phyloP scores from a whole-genome alignment of 2,797 vertebrate genomes.

The Lutjanus campechanus region DNA sequence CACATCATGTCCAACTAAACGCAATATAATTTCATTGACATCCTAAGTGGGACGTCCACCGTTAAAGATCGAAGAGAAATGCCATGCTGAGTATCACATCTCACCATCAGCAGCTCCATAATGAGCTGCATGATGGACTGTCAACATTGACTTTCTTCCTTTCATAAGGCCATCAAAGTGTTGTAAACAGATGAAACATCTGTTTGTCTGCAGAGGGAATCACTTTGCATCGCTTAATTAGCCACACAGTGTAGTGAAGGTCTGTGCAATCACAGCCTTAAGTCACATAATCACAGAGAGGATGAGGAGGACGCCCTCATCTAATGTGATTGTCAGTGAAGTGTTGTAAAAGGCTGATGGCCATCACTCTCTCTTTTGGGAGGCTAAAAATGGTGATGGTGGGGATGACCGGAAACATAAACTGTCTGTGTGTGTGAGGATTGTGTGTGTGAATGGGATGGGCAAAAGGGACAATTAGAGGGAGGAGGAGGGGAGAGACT shows the following conservation, averaged over 20 bases:
- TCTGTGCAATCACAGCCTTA: constrained; percentile 67
- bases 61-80: constrained; percentile 56
- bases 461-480: constrained; percentile 32
- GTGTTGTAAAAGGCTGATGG: constrained; percentile 74
- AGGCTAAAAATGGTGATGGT: constrained; percentile 53
- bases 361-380: constrained; percentile 53
- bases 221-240: constrained; percentile 73
- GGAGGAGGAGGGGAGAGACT: constrained; percentile 55
- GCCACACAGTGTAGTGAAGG: constrained; percentile 54
- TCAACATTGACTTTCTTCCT: constrained; percentile 80
- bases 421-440: constrained; percentile 12
- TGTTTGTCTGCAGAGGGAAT: constrained; percentile 55
- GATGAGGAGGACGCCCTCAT: constrained; percentile 55
- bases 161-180: constrained; percentile 59
- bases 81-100: constrained; percentile 37
- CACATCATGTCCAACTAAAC: constrained; percentile 3
- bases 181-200: constrained; percentile 71
- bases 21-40: constrained; percentile 44
- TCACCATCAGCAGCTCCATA: constrained; percentile 65
- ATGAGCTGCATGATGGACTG: constrained; percentile 71
- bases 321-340: constrained; percentile 74
- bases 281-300: constrained; percentile 49
- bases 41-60: constrained; percentile 43
- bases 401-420: constrained; percentile 73
- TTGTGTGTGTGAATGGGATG: constrained; percentile 53